Conservation (phyloP, 2,888 invertebrate genomes). For the Eupelmus urozonus region DNA sequence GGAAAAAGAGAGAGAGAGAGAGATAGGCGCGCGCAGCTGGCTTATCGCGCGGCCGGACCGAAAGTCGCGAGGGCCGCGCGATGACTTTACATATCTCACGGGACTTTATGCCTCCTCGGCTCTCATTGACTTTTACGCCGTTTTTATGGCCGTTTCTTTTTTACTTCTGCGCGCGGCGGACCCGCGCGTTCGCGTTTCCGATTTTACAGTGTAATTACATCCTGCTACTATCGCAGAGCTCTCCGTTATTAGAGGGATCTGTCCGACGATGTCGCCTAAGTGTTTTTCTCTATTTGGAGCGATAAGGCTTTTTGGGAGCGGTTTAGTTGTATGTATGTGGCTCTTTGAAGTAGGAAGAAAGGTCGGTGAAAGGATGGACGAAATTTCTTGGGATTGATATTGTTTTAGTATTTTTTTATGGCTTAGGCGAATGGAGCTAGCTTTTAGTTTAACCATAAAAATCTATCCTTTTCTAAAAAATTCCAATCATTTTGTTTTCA, state of each 20-base stretch:
- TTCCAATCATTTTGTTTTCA: no score
- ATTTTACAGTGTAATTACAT: conserved; percentile 57
- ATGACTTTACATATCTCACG: conserved; percentile 54
- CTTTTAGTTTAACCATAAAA: no score
- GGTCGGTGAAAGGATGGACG: neutral
- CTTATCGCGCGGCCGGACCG: conserved; percentile 34
- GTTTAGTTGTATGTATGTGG: neutral
- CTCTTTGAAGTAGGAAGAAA: neutral
- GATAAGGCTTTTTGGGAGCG: conserved; percentile 30
- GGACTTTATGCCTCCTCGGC: conserved; percentile 50
- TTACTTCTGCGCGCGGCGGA: neutral
- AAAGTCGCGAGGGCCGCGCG: neutral
- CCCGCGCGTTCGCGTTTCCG: conserved; percentile 48
- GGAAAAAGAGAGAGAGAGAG: conserved; percentile 24
- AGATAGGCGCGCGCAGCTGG: conserved; percentile 5
- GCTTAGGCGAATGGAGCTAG: neutral
- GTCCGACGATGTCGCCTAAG: conserved; percentile 1
- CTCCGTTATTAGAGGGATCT: neutral
- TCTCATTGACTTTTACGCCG: conserved; percentile 57
- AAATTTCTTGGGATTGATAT: neutral
- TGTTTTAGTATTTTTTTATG: conserved; percentile 37
- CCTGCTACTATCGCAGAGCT: conserved; percentile 44
- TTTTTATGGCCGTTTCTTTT: conserved; percentile 44
- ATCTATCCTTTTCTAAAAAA: no score
- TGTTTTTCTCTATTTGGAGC: conserved; percentile 42